Percentiles rank a stretch among this genome's conserved stretches.
Evolutionary conservation across 2,113 vertebrate species (phyloP).

Genomic region (Sigmodon hispidus): DNA sequence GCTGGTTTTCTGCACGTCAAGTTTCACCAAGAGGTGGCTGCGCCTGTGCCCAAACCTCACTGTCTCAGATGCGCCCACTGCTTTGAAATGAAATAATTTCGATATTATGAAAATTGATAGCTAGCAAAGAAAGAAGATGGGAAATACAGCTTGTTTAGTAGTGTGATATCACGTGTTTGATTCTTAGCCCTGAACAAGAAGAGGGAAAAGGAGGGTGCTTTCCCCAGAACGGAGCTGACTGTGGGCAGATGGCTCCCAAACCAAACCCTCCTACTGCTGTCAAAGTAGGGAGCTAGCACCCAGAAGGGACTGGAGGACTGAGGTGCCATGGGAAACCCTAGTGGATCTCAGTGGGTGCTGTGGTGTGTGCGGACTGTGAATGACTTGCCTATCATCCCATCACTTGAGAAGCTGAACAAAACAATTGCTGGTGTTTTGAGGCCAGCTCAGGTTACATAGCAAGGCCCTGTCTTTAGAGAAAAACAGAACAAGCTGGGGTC

Average conservation of each 20-base stretch:
- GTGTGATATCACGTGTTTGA: too few relatives aligned
- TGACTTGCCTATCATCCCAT: neutral
- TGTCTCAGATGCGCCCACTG: neutral
- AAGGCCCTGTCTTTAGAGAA: neutral
- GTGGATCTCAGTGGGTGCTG: neutral
- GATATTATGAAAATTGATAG: neutral
- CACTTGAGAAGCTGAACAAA: neutral
- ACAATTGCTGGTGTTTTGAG: neutral
- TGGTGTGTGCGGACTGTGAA: neutral
- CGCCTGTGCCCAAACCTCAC: neutral
- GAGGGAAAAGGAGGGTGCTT: neutral
- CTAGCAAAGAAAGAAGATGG: neutral
- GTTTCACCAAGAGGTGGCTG: neutral
- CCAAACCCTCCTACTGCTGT: neutral
- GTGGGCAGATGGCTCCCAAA: neutral
- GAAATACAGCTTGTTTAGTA: neutral
- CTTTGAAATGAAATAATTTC: neutral
- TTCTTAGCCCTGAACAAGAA: neutral
- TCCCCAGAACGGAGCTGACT: neutral
- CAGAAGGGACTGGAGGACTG: accelerated
- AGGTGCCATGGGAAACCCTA: too few relatives aligned
- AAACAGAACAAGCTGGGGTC: neutral
- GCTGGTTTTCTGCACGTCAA: neutral
- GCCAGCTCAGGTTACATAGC: neutral
- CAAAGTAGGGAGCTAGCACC: neutral